Conservation (phyloP, 2,888 invertebrate species). For the Itoplectis maculator region DNA sequence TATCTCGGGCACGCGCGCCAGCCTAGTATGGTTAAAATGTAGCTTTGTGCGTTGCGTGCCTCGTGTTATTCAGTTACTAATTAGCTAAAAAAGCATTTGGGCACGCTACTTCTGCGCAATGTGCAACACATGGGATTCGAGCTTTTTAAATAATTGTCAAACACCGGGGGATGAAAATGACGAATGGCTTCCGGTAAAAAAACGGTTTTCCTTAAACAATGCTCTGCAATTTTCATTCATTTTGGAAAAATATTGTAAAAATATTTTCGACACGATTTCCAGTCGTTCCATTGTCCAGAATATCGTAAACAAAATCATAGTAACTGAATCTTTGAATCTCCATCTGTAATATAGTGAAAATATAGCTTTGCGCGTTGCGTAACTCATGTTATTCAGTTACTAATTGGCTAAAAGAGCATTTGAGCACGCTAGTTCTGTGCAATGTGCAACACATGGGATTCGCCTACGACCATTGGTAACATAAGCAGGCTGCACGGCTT, state of each 20-base stretch:
- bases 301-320: background rate
- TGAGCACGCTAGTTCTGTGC: background rate
- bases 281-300: no score
- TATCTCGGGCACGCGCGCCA: no score
- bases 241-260: no score
- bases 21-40: background rate
- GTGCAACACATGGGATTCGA: background rate
- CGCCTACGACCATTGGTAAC: slow-evolving; percentile 5
- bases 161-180: no score
- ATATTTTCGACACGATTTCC: no score
- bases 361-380: background rate
- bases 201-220: no score
- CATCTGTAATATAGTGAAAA: background rate
- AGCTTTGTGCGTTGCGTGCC: background rate
- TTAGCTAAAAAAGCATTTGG: background rate
- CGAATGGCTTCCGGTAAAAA: no score
- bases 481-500: slow-evolving; percentile 15
- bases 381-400: background rate
- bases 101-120: background rate
- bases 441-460: background rate
- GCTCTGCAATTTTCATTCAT: no score
- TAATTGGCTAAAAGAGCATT: slow-evolving; percentile 1
- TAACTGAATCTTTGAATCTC: background rate
- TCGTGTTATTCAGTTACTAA: slow-evolving; percentile 1
- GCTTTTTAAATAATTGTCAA: no score